A percentile compares a stretch with the other conserved stretches of the same genome.
phyloP scores from a whole-genome alignment of 2,888 invertebrate species.

The Pterobdella sp. region DNA sequence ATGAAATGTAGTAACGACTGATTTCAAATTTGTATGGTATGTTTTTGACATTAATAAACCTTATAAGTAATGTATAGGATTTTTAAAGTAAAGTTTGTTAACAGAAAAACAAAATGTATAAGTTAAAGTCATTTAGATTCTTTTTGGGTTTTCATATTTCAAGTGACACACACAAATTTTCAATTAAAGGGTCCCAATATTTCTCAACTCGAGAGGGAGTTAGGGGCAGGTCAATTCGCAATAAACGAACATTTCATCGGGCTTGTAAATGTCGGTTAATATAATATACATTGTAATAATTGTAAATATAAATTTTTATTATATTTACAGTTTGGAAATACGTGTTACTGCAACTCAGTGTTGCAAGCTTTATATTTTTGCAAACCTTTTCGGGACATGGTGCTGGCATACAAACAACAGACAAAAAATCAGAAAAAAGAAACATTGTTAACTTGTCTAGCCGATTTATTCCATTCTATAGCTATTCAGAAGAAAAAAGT shows the following conservation, averaged over 20 bases:
- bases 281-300: neutral
- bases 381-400: conserved; percentile 95
- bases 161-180: too few species aligned
- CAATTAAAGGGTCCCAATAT: conserved; percentile 83
- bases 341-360: conserved; percentile 98
- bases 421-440: conserved; percentile 64
- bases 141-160: too few species aligned
- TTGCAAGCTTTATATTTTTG: conserved; percentile 98
- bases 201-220: conserved; percentile 97
- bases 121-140: too few species aligned
- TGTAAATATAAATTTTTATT: neutral
- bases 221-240: conserved; percentile 94
- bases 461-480: conserved; percentile 95
- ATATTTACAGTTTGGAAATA: conserved; percentile 77
- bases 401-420: conserved; percentile 80
- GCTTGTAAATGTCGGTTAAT: conserved; percentile 82
- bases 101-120: too few species aligned
- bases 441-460: conserved; percentile 90
- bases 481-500: conserved; percentile 99
- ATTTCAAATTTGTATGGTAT: too few species aligned
- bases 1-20: too few species aligned
- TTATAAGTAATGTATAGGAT: too few species aligned
- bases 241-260: conserved; percentile 99
- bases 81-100: too few species aligned
- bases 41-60: too few species aligned